Base-by-base conservation (phyloP, 2,797 vertebrate genomes). In the Tadarida brasiliensis region DNA sequence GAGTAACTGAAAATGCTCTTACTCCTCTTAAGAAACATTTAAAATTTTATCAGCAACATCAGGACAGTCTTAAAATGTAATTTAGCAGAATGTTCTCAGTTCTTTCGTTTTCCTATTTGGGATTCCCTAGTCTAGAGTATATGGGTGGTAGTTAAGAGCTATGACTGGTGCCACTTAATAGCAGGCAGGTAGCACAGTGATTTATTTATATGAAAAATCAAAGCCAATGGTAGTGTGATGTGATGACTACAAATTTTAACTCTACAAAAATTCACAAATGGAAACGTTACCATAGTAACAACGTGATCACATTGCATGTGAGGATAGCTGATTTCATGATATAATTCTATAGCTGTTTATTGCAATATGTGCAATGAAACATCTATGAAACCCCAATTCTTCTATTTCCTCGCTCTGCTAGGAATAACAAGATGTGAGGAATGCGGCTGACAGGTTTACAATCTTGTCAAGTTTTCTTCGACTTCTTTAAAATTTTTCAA, bases 221-320 rank as follows among this genome's bases (percentile, higher is more conserved):
- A 97, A 95, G 92, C 89, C 95, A 97, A 88, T 89, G 85, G 77
- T 92, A 94, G 71, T 39, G 91, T 82, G 95, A 95, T 95, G 68
- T 93, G 93, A 96, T 93, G 97, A 96, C 93, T 97, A 96, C 73
- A 93, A 83, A 97, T 96, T 93, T 96, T 90, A 96, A 95, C 89
- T 90, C 92, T 44, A 97, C 93, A 96, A 97, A 97, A 96, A 96
- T 80, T 93, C 96, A 93, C 93, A 97, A 96, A 95, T 97, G 93
- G 94, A 95, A 98, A 87, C 94, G 97, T 97, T 97, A 94, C 97
- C 97, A 97, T 97, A 97, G 97, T 96, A 97, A 97, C 97, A 95
- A 96, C 91, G 83, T 97, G 96, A 96, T 97, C 96, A 95, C 68
- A 94, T 16, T 93, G 94, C 95, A 97, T 81, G 70, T 76, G 94